These are phyloP conservation scores for Aricia artaxerxes DNA, from an alignment of 2,888 invertebrate genomes.

Conservation along the genomic window DNA sequence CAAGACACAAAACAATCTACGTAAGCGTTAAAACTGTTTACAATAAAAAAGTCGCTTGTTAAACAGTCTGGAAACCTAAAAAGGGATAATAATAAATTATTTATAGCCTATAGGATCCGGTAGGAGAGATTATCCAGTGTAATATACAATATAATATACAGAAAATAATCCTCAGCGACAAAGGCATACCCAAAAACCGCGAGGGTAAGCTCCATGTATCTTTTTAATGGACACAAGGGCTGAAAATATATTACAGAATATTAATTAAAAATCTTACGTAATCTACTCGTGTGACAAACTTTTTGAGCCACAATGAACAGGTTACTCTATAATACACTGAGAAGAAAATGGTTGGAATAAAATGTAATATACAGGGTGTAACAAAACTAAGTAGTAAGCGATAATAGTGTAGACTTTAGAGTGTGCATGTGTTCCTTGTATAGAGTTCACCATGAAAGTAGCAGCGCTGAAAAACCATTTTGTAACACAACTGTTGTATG, in stretches of 20 bases:
- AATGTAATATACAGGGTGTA: too few relatives aligned
- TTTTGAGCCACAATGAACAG: background rate
- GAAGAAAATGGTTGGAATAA: too few relatives aligned
- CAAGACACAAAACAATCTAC: too few relatives aligned
- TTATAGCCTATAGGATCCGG: constrained; percentile 7
- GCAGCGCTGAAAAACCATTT: too few relatives aligned
- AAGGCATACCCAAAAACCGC: constrained; percentile 5
- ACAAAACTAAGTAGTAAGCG: too few relatives aligned
- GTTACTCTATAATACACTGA: too few relatives aligned
- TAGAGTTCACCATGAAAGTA: too few relatives aligned
- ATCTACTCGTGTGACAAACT: background rate
- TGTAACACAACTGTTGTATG: too few relatives aligned
- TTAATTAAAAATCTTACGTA: background rate
- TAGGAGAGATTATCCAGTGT: background rate
- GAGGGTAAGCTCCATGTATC: background rate
- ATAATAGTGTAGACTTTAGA: too few relatives aligned
- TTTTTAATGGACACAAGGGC: background rate
- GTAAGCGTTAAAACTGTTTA: too few relatives aligned
- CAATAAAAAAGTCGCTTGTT: too few relatives aligned
- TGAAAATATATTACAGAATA: background rate
- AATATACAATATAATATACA: background rate
- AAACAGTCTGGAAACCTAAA: background rate
- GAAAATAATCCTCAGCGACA: background rate
- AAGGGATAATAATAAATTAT: constrained; percentile 5
- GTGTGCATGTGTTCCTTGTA: too few relatives aligned